Percentiles rank a stretch among this genome's conserved stretches.
Conservation (phyloP, 2,797 vertebrate genomes). For the Rhinoraja longicauda region DNA sequence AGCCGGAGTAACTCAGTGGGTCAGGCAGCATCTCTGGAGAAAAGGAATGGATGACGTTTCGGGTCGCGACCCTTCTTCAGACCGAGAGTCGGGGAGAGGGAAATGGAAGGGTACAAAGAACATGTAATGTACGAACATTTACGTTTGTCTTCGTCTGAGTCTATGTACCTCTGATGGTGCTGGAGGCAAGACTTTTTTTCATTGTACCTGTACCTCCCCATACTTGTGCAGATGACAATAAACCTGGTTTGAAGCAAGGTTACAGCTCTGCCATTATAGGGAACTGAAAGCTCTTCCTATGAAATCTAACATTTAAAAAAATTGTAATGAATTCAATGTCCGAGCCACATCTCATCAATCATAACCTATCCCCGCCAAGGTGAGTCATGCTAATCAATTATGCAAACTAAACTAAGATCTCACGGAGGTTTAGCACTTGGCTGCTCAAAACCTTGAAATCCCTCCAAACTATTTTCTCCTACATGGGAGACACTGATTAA, state of each 20-base stretch:
- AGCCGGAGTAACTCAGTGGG: too few species aligned
- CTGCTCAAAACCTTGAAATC: constrained; percentile 46
- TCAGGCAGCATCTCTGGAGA: too few species aligned
- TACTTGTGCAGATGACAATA: too few species aligned
- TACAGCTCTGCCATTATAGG: not conserved
- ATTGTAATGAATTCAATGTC: not conserved
- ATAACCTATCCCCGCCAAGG: constrained; percentile 22
- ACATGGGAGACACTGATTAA: constrained; percentile 59
- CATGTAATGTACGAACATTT: too few species aligned
- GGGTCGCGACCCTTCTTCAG: too few species aligned
- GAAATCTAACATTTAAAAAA: not conserved
- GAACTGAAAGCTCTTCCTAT: not conserved
- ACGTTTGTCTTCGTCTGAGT: too few species aligned
- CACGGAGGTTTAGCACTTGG: constrained; percentile 42
- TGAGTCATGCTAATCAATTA: constrained; percentile 40
- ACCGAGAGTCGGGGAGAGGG: too few species aligned
- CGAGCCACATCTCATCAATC: constrained; percentile 41
- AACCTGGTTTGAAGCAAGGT: not conserved
- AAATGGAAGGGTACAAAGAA: too few species aligned
- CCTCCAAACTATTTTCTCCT: constrained; percentile 46
- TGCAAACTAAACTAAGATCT: constrained; percentile 40
- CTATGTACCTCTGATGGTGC: too few species aligned
- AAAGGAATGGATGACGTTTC: too few species aligned
- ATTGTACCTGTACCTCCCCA: too few species aligned
- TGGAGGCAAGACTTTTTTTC: too few species aligned